A percentile compares a stretch with the other conserved stretches of the same genome.
These are phyloP conservation scores for Nycticebus coucang DNA, from an alignment of 2,113 vertebrate genomes.

Conservation along the genomic window DNA sequence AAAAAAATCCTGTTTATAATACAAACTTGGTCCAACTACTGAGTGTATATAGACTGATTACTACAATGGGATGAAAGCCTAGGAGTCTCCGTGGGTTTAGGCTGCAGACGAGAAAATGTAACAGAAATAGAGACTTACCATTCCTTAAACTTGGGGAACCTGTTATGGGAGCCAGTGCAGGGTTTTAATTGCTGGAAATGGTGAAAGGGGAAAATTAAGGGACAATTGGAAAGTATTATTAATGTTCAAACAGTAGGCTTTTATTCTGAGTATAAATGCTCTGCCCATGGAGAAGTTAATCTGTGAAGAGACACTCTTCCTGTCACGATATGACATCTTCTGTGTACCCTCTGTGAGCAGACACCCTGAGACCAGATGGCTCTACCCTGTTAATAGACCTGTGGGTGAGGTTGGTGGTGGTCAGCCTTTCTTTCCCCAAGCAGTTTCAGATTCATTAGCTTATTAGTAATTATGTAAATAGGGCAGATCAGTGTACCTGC, in stretches of 20 bases:
- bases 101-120: not conserved
- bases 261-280: not conserved
- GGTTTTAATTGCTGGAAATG: not conserved
- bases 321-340: not conserved
- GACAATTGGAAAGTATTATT: not conserved
- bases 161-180: not conserved
- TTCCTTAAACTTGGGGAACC: not conserved
- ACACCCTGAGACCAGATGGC: not conserved
- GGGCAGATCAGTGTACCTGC: not conserved
- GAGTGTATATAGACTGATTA: not conserved
- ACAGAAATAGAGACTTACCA: not conserved
- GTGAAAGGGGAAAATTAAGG: not conserved
- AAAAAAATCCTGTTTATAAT: conserved; percentile 34
- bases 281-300: not conserved
- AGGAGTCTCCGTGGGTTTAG: not conserved
- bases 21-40: not conserved
- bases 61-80: not conserved
- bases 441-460: not conserved
- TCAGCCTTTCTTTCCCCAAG: not conserved
- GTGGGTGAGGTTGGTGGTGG: not conserved
- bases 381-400: rapidly evolving
- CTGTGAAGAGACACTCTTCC: not conserved
- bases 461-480: not conserved
- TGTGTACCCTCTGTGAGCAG: not conserved
- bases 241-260: not conserved